phyloP scores from a whole-genome alignment of 92 coral and sea anemone genomes.

The Siderastrea siderea region DNA sequence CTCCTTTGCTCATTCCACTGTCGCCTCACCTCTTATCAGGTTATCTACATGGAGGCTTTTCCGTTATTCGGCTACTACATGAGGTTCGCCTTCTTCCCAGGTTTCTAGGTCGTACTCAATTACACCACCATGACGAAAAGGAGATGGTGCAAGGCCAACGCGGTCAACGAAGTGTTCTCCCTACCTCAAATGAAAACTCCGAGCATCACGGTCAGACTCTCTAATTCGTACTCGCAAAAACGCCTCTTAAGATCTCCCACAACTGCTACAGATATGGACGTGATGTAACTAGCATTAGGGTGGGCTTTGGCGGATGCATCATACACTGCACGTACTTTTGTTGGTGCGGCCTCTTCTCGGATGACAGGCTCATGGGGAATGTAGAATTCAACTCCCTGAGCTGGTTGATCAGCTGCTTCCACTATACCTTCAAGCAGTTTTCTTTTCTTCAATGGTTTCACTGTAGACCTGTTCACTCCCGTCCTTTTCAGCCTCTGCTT shows the following conservation, averaged over 20 bases:
- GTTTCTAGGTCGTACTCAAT: constrained; percentile 26
- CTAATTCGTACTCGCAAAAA: constrained; percentile 47
- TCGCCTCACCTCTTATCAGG: constrained; percentile 42
- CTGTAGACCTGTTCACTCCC: too few relatives aligned
- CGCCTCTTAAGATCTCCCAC: constrained; percentile 43
- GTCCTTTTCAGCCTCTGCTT: too few relatives aligned
- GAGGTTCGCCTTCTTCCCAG: constrained; percentile 34
- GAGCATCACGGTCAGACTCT: constrained; percentile 37
- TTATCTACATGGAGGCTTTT: constrained; percentile 52
- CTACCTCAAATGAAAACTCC: constrained; percentile 35
- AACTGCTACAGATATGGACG: not conserved
- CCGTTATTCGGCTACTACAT: constrained; percentile 38
- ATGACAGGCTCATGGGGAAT: too few relatives aligned
- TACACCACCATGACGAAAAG: constrained; percentile 36
- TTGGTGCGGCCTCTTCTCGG: too few relatives aligned
- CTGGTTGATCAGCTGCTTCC: too few relatives aligned
- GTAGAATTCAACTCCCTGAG: too few relatives aligned
- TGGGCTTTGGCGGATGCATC: constrained; percentile 19
- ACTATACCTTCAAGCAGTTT: too few relatives aligned
- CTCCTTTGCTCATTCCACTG: constrained; percentile 27
- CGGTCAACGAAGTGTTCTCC: constrained; percentile 14
- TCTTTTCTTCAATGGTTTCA: too few relatives aligned
- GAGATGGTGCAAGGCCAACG: constrained; percentile 43
- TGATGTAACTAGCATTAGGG: constrained; percentile 1
- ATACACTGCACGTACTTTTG: not conserved